phyloP scores from a whole-genome alignment of 2,113 vertebrate genomes.

The Salvelinus fontinalis region DNA sequence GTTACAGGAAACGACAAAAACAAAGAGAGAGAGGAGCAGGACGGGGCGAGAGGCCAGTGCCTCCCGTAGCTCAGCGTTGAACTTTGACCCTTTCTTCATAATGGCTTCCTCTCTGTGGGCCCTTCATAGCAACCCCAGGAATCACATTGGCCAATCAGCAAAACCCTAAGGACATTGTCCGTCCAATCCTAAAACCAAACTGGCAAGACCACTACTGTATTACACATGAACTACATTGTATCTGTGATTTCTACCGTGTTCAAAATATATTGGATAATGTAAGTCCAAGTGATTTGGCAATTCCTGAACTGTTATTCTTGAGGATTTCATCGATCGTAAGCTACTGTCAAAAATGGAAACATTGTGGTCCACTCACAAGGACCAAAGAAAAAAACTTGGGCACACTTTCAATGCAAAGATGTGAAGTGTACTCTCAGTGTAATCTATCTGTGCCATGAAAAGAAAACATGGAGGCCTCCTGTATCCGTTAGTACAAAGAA shows the following conservation, averaged over 20 bases:
- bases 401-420: conserved; percentile 78
- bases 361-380: not conserved
- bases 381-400: conserved; percentile 45
- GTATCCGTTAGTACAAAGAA: conserved; percentile 85
- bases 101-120: conserved; percentile 44
- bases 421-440: conserved; percentile 78
- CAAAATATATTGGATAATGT: not conserved
- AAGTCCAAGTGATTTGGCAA: not conserved
- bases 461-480: conserved; percentile 78
- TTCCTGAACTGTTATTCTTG: not conserved
- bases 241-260: not conserved
- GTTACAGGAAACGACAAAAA: conserved; percentile 35
- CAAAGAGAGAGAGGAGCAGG: not conserved
- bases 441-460: conserved; percentile 81
- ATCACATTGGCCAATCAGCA: conserved; percentile 10
- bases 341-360: conserved; percentile 8
- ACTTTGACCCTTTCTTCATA: conserved; percentile 20
- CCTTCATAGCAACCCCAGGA: conserved; percentile 17
- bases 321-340: not conserved
- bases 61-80: not conserved
- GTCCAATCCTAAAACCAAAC: not conserved
- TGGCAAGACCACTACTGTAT: not conserved
- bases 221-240: not conserved
- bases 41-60: too few relatives aligned
- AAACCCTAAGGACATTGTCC: conserved; percentile 18